These are phyloP conservation scores for Ennomos quercinarius DNA, from an alignment of 2,888 invertebrate genomes.

Conservation along the genomic window DNA sequence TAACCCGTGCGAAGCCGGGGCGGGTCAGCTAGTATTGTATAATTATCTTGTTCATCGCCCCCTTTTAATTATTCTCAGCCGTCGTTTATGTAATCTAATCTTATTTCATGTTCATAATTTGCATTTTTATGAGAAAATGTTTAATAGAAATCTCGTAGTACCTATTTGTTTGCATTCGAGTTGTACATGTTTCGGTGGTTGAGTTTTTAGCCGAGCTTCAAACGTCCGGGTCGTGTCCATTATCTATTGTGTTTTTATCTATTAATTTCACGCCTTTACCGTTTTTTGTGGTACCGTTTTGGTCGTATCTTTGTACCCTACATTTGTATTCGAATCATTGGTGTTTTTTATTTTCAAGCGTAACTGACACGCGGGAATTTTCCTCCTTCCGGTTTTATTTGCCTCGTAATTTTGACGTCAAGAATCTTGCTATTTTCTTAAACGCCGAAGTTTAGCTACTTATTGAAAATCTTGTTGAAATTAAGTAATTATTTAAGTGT, in stretches of 20 bases:
- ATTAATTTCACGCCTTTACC: slow-evolving; percentile 38
- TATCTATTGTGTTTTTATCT: slow-evolving; percentile 25
- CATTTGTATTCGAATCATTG: slow-evolving; percentile 34
- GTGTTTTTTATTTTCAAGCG: slow-evolving; percentile 31
- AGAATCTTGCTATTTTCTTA: slow-evolving; percentile 28
- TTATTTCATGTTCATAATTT: slow-evolving; percentile 14
- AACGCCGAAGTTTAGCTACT: slow-evolving; percentile 16
- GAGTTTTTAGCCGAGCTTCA: slow-evolving; percentile 14
- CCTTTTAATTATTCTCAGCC: slow-evolving; percentile 14
- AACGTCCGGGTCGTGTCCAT: slow-evolving; percentile 17
- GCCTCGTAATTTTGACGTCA: slow-evolving; percentile 34
- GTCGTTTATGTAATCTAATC: slow-evolving; percentile 15
- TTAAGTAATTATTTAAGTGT: slow-evolving; percentile 9
- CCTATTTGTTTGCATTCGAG: slow-evolving; percentile 13
- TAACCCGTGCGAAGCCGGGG: no score
- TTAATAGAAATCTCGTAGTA: slow-evolving; percentile 1
- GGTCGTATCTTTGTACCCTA: slow-evolving; percentile 18
- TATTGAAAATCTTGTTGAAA: slow-evolving; percentile 10
- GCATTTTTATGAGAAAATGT: slow-evolving; percentile 15
- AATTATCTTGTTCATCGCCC: slow-evolving; percentile 2
- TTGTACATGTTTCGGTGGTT: slow-evolving; percentile 18
- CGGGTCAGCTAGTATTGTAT: background rate
- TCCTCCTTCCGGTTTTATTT: slow-evolving; percentile 36
- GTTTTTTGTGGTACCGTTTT: slow-evolving; percentile 25
- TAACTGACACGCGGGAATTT: slow-evolving; percentile 37